A percentile compares a stretch with the other conserved stretches of the same genome.
Conservation (phyloP, 2,113 vertebrate species). For the Mirounga angustirostris region DNA sequence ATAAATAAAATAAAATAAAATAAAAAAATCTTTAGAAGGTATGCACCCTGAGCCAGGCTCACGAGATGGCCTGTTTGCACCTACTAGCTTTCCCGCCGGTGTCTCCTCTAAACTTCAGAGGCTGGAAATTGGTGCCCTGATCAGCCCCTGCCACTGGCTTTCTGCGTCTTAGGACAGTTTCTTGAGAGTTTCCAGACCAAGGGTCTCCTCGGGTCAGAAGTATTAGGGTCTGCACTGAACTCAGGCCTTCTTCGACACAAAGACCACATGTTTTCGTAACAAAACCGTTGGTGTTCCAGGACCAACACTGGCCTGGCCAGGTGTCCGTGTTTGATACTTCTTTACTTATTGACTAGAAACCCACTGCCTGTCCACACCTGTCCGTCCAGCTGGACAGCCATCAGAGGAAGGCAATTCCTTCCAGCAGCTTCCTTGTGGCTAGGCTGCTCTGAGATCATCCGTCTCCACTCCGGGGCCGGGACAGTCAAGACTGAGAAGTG, state of each 20-base stretch:
- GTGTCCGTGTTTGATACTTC: rapidly evolving
- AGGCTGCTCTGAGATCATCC: rapidly evolving
- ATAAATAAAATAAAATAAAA: no score
- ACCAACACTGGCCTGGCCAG: rapidly evolving
- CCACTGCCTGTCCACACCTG: not conserved
- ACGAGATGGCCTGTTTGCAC: not conserved
- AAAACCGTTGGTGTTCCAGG: not conserved
- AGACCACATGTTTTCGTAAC: not conserved
- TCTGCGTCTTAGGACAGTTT: not conserved
- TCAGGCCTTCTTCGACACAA: not conserved
- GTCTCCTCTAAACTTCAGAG: not conserved
- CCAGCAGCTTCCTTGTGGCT: not conserved
- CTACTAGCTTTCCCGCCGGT: rapidly evolving
- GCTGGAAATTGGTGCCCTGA: rapidly evolving
- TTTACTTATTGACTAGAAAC: not conserved
- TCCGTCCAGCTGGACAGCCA: rapidly evolving
- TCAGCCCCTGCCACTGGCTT: rapidly evolving
- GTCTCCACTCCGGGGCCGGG: no score
- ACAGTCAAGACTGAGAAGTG: not conserved
- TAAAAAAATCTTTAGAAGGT: no score
- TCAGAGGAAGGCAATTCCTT: not conserved
- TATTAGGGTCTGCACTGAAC: rapidly evolving
- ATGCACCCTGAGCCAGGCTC: not conserved
- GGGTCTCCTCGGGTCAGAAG: not conserved
- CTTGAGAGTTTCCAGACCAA: not conserved